These are phyloP conservation scores for Ptychobarbus kaznakovi DNA, from an alignment of 2,797 vertebrate species.

Conservation along the genomic window DNA sequence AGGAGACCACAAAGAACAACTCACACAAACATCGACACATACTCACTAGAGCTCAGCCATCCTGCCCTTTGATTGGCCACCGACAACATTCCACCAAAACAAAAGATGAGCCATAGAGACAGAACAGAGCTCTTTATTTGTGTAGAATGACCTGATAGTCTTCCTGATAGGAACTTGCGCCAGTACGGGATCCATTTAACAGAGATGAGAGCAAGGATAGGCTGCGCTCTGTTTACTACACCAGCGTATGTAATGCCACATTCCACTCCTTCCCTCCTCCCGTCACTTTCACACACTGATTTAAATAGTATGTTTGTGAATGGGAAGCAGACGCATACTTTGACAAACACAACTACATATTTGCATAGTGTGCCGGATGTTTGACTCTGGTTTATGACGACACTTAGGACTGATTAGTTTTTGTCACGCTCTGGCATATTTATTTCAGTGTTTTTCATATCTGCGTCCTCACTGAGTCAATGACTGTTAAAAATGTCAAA, in stretches of 20 bases:
- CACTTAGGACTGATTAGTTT: neutral
- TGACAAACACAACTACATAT: conserved; percentile 15
- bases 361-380: conserved; percentile 37
- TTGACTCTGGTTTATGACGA: conserved; percentile 19
- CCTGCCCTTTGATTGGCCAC: conserved; percentile 57
- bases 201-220: conserved; percentile 42
- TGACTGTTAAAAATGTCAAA: conserved; percentile 15
- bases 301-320: conserved; percentile 32
- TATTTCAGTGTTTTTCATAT: neutral
- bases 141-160: conserved; percentile 41
- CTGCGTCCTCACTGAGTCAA: neutral
- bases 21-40: conserved; percentile 36
- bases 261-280: conserved; percentile 13
- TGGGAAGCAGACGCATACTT: conserved; percentile 25
- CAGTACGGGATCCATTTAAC: conserved; percentile 19
- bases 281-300: conserved; percentile 15
- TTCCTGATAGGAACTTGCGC: conserved; percentile 50
- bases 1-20: conserved; percentile 39
- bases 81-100: conserved; percentile 61
- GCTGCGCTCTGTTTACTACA: conserved; percentile 44
- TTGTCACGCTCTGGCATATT: neutral
- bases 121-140: conserved; percentile 45
- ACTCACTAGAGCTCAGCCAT: conserved; percentile 39
- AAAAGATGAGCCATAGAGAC: conserved; percentile 59
- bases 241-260: conserved; percentile 54